Evolutionary conservation across 2,888 invertebrate species (phyloP).

Genomic region (Eupeodes latifasciatus): DNA sequence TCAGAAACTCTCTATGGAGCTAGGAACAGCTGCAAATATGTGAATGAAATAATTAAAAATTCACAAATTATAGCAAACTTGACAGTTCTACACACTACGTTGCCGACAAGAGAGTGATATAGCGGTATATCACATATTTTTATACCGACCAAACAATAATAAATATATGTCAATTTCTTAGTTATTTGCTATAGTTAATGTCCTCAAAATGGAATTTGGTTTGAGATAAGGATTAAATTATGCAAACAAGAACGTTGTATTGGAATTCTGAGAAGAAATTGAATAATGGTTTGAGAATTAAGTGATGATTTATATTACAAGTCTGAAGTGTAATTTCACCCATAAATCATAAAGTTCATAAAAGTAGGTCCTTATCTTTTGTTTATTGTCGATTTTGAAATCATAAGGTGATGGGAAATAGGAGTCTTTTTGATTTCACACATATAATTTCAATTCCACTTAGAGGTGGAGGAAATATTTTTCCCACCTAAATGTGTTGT

Average conservation of each 20-base stretch:
- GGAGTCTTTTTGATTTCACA: no score
- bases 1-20: neutral
- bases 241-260: neutral
- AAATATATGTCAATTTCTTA: constrained; percentile 18
- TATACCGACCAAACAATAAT: neutral
- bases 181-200: neutral
- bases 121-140: neutral
- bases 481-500: no score
- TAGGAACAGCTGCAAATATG: constrained; percentile 17
- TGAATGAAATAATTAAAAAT: constrained; percentile 52
- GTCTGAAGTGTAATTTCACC: no score
- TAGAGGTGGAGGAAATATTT: no score
- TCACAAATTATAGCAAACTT: constrained; percentile 37
- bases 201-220: neutral
- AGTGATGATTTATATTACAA: no score
- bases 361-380: no score
- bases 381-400: no score
- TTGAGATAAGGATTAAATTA: neutral
- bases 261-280: neutral
- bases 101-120: constrained; percentile 4
- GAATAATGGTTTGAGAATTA: neutral
- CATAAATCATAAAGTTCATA: no score
- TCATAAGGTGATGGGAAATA: no score
- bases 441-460: no score
- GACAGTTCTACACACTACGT: constrained; percentile 49